These are phyloP conservation scores for Tupaia tana DNA, from an alignment of 2,113 vertebrate genomes.

Conservation along the genomic window DNA sequence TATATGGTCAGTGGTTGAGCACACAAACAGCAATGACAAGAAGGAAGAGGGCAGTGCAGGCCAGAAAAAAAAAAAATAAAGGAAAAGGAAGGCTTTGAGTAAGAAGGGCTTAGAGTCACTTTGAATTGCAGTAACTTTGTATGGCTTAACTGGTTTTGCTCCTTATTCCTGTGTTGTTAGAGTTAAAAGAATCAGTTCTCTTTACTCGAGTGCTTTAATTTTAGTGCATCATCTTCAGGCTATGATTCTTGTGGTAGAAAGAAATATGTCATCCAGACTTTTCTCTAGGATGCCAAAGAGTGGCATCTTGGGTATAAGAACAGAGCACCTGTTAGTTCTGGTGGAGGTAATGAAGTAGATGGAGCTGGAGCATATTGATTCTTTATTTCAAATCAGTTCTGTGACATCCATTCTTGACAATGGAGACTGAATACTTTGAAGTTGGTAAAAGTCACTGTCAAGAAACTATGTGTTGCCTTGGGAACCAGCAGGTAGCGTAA, in stretches of 20 bases:
- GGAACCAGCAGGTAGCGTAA: no score
- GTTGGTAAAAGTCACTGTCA: conserved; percentile 26
- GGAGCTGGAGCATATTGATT: conserved; percentile 53
- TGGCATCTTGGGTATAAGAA: background rate
- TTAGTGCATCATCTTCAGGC: background rate
- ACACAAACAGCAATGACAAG: background rate
- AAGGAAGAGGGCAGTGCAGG: background rate
- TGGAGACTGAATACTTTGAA: conserved; percentile 37
- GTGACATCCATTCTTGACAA: conserved; percentile 35
- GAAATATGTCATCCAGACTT: background rate
- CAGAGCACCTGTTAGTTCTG: background rate
- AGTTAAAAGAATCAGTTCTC: background rate
- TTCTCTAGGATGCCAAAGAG: background rate
- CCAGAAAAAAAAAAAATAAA: conserved; percentile 26
- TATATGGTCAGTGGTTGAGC: background rate
- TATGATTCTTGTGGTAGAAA: background rate
- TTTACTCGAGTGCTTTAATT: background rate
- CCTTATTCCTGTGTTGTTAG: background rate
- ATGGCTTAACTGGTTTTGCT: conserved; percentile 45
- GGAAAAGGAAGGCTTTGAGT: conserved; percentile 46
- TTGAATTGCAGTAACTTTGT: background rate
- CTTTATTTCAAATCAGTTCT: conserved; percentile 52
- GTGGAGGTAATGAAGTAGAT: background rate
- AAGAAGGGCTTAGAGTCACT: background rate
- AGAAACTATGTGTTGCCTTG: background rate